Base-by-base conservation (phyloP, 30 jellyfish, hydroid and myxozoan species). In the Nemopilema nomurai region DNA sequence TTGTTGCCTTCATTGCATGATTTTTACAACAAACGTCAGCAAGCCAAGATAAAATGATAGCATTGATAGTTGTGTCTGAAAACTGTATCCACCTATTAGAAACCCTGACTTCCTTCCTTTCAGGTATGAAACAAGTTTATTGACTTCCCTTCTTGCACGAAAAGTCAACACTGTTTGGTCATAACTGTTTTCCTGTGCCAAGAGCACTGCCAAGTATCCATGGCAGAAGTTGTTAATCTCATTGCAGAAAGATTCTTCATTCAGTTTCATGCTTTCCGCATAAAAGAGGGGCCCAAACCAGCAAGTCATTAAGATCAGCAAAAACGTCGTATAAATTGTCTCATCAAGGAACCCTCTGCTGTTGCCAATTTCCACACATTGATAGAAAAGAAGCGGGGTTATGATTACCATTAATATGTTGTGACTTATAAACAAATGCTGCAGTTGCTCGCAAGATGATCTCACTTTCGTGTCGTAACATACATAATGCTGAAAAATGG, bases 21-120 rank as follows among this genome's bases (percentile, higher is more conserved):
- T 53, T 83, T 65, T 71, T 18, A 76, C 65, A 24, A 67, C 41
- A 62, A 72, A 83, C 23, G 71, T 77, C 28, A 83, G 29, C 9
- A 83, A 53, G 6, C 86, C 86, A 28, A 83, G 41, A 32, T 69
- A 83, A 51, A 83, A 70, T 17, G 92, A 83, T 74, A 73, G 24
- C 85, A 71, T 71, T 23, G 92, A 83, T 20, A 83, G 26, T 32
- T 74, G 74, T 7, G 74, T 53, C 62, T 83, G 92, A 72, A 70
- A 83, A n/a, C 57, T 53, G 65, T 83, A 83, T 8, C 79, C 75
- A 27, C 92, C 92, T 51, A 83, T 77, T 27, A 83, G 85, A 28
- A 83, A 83, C 13, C 92, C 92, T 8, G 92, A 71, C 23, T 71
- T 73, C 29, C 92, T 64, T 24, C 71, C 86, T 71, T 76, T 29